Base-by-base conservation (phyloP, 2,113 vertebrate species). In the Menura novaehollandiae region DNA sequence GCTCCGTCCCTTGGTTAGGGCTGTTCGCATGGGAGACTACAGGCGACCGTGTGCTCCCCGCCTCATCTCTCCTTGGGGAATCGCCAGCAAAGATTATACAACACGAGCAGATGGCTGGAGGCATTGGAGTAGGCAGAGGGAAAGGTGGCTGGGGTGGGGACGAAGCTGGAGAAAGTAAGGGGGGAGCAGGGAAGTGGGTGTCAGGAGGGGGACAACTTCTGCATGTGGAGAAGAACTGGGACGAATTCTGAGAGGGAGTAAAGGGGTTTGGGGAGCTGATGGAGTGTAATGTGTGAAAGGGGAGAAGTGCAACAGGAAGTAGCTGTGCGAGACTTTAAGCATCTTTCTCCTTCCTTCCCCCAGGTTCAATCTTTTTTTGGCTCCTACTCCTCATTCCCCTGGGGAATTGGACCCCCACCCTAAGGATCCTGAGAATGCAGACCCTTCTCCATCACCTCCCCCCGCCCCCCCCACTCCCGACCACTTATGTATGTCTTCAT, bases 11-110 rank as follows among this genome's bases (percentile, higher is more conserved):
- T 69, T 11, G 46, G 55, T 51, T 58, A 52, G 68, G 56, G 68
- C 19, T 75, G 44, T 23, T 46, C 16, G 76, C 64, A 10, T 68
- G 63, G 79, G 63, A 69, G 74, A 5, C 9, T 3, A 27, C 1
- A 10, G 47, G 59, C 2, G 16, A 43, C 62, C 1, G 1, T 15
- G 7, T 1, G 20, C 2, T 18, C 32, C 17, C 62, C 22, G 21
- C 30, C 62, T 43, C 58, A 53, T 78, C 66, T 49, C 49, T 47
- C 58, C 51, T 15, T n/a, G 60, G 62, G 81, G 82, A 85, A 33
- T 6, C 1, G 28, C 75, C 85, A 77, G 58, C 11, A 22, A 59
- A 49, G 52, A 84, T 80, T 73, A 62, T 15, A 83, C 83, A 92
- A 84, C 30, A 14, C 1, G 10, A 63, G 33, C 30, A 7, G 55